These are phyloP conservation scores for Temnothorax unifasciatus DNA, from an alignment of 2,888 invertebrate genomes.

Conservation along the genomic window DNA sequence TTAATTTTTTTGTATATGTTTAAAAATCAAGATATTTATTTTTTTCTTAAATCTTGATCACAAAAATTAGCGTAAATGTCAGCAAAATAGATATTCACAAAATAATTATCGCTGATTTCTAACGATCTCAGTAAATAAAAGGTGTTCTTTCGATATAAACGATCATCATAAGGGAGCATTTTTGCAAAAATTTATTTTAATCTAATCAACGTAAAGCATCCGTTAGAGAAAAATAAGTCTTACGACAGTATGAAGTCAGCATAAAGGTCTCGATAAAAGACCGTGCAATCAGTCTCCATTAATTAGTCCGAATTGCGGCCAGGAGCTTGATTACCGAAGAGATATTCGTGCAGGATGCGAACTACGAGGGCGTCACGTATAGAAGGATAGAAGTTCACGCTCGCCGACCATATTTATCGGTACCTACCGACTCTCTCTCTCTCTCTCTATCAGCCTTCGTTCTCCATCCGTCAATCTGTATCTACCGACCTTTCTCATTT, in stretches of 20 bases:
- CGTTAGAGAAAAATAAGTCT: conserved; percentile 68
- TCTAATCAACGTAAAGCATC: conserved; percentile 56
- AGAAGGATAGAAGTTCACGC: conserved; percentile 48
- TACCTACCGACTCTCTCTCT: conserved; percentile 22
- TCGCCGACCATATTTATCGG: conserved; percentile 62
- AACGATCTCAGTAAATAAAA: neutral
- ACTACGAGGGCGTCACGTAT: conserved; percentile 59
- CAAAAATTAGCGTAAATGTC: neutral
- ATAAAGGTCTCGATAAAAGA: conserved; percentile 79
- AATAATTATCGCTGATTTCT: conserved; percentile 1
- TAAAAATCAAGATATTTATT: neutral
- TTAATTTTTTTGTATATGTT: neutral
- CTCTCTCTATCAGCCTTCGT: conserved; percentile 19
- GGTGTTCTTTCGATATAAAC: neutral
- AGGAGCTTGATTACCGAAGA: conserved; percentile 78
- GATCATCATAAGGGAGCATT: neutral
- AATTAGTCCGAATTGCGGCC: conserved; percentile 80
- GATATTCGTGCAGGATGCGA: conserved; percentile 65
- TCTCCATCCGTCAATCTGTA: conserved; percentile 42
- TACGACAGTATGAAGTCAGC: conserved; percentile 76
- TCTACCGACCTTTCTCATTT: conserved; percentile 21
- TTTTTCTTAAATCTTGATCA: neutral
- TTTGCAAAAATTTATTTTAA: conserved; percentile 65
- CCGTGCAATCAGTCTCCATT: conserved; percentile 83
- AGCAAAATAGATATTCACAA: neutral